A percentile compares a stretch with the other conserved stretches of the same genome.
phyloP scores from a whole-genome alignment of 2,113 vertebrate species.

The Porphyrio hochstetteri region DNA sequence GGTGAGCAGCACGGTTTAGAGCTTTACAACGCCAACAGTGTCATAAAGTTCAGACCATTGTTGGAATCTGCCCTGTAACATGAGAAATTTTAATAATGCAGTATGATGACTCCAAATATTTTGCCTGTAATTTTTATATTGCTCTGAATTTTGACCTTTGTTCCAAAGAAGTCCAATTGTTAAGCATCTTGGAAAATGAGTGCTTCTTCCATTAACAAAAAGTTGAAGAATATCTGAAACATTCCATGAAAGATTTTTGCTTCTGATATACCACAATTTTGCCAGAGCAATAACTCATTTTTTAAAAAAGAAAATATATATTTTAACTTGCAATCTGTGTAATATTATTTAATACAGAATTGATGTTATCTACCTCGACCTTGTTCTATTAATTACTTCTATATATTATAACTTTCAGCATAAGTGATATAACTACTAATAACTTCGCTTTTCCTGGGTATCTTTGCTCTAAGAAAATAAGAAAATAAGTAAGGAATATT shows the following conservation, averaged over 20 bases:
- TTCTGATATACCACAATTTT: background rate
- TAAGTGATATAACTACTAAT: background rate
- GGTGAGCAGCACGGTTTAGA: background rate
- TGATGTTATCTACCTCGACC: background rate
- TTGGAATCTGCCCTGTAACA: background rate
- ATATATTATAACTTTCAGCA: background rate
- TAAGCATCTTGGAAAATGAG: background rate
- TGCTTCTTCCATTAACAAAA: background rate
- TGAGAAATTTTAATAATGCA: background rate
- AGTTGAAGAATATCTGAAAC: background rate
- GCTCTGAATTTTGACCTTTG: background rate
- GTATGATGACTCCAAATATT: background rate
- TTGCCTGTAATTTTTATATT: background rate
- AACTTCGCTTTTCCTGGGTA: background rate
- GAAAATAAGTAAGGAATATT: background rate
- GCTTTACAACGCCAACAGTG: background rate
- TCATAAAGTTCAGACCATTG: rapidly evolving
- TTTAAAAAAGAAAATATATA: background rate
- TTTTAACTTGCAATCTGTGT: background rate
- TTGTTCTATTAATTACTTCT: background rate
- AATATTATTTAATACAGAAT: background rate
- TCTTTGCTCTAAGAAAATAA: background rate
- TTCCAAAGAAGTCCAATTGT: background rate
- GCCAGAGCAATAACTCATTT: background rate
- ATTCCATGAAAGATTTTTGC: background rate